These are phyloP conservation scores for Antrozous pallidus DNA, from an alignment of 2,797 vertebrate species.

Conservation along the genomic window DNA sequence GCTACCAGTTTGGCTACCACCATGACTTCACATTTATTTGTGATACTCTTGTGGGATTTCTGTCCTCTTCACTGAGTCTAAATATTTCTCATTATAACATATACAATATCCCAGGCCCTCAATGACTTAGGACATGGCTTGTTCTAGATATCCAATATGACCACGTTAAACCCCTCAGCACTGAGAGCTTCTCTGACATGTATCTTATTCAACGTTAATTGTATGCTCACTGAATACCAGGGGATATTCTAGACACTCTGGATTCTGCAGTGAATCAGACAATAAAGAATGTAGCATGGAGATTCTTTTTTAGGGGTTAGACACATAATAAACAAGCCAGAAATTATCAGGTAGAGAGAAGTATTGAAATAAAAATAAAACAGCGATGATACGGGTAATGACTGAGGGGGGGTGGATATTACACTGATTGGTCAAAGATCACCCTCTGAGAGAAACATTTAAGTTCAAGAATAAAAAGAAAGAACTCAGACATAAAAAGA, in stretches of 20 bases:
- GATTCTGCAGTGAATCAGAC: not conserved
- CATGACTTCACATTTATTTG: not conserved
- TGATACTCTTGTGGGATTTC: not conserved
- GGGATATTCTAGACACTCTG: not conserved
- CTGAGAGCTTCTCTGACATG: not conserved
- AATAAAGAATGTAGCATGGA: not conserved
- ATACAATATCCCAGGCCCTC: not conserved
- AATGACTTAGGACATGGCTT: not conserved
- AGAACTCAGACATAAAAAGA: not conserved
- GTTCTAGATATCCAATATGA: not conserved
- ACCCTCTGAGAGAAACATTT: not conserved
- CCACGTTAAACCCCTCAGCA: not conserved
- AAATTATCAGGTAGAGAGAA: not conserved
- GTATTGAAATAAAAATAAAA: slow-evolving; percentile 3
- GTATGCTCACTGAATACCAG: not conserved
- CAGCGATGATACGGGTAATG: not conserved
- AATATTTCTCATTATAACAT: not conserved
- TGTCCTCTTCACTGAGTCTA: not conserved
- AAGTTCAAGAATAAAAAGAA: slow-evolving; percentile 4
- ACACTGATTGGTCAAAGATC: not conserved
- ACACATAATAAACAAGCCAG: not conserved
- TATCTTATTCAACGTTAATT: not conserved
- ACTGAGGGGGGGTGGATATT: not conserved
- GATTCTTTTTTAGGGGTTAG: not conserved
- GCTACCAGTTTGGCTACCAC: not conserved